Evolutionary conservation across 2,888 invertebrate species (phyloP).

Genomic region (Eueremaeus valkanovi): DNA sequence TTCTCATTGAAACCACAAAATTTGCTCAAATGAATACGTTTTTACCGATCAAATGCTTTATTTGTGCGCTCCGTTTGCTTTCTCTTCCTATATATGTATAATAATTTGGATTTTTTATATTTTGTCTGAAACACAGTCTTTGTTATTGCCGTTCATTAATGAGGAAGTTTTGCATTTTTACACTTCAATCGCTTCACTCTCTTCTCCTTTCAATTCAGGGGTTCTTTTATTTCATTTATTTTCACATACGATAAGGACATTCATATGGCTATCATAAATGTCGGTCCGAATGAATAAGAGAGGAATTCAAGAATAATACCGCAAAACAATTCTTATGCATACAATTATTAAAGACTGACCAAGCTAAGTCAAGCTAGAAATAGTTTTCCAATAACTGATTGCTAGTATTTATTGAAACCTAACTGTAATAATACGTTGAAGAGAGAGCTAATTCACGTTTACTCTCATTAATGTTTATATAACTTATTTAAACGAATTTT

Average conservation of each 20-base stretch:
- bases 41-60: background rate
- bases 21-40: background rate
- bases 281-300: background rate
- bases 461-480: no score
- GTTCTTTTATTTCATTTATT: background rate
- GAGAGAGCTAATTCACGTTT: no score
- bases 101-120: background rate
- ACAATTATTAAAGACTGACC: no score
- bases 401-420: no score
- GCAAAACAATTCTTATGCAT: no score
- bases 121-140: no score
- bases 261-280: background rate
- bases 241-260: background rate
- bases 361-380: no score
- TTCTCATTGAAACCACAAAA: background rate
- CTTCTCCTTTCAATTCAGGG: background rate
- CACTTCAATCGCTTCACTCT: background rate
- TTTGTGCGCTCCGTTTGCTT: background rate
- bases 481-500: no score
- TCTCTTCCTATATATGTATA: background rate
- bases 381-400: no score
- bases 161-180: conserved; percentile 26
- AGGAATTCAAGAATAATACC: background rate
- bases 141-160: background rate
- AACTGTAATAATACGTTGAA: no score